A percentile compares a stretch with the other conserved stretches of the same genome.
phyloP scores from a whole-genome alignment of 2,113 vertebrate genomes.

The Zosterops hypoxanthus region DNA sequence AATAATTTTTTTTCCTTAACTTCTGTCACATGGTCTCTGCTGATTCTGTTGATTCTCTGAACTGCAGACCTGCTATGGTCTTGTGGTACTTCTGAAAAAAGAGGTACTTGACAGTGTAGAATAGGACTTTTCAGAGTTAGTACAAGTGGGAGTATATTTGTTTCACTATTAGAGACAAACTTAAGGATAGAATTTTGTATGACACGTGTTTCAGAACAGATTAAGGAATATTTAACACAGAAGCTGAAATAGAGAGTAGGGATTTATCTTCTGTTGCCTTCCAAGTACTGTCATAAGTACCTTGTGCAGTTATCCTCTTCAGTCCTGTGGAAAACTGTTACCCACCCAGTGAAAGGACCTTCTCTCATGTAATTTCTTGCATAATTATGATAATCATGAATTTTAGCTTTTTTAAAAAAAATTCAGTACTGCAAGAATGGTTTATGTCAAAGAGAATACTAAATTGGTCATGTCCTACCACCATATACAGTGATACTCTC shows the following conservation, averaged over 20 bases:
- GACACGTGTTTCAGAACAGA: neutral
- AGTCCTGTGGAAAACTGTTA: neutral
- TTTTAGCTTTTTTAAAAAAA: neutral
- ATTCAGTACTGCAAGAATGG: neutral
- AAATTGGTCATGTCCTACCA: neutral
- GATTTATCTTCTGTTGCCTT: constrained; percentile 12
- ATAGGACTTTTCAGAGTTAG: neutral
- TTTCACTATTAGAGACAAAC: neutral
- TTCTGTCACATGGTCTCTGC: neutral
- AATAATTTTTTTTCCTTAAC: neutral
- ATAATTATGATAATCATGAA: constrained; percentile 8
- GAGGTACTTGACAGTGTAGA: neutral
- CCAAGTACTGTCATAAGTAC: neutral
- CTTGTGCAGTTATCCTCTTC: neutral
- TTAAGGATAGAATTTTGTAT: neutral
- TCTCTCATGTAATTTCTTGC: neutral
- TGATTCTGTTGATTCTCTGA: neutral
- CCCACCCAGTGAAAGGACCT: neutral
- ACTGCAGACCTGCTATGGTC: neutral
- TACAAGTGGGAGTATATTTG: neutral
- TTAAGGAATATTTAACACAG: constrained; percentile 19
- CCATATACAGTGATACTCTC: neutral
- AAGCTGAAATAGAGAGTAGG: neutral
- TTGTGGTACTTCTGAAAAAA: neutral
- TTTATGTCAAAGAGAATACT: neutral